These are phyloP conservation scores for Zeus faber DNA, from an alignment of 2,113 vertebrate species.

Conservation along the genomic window DNA sequence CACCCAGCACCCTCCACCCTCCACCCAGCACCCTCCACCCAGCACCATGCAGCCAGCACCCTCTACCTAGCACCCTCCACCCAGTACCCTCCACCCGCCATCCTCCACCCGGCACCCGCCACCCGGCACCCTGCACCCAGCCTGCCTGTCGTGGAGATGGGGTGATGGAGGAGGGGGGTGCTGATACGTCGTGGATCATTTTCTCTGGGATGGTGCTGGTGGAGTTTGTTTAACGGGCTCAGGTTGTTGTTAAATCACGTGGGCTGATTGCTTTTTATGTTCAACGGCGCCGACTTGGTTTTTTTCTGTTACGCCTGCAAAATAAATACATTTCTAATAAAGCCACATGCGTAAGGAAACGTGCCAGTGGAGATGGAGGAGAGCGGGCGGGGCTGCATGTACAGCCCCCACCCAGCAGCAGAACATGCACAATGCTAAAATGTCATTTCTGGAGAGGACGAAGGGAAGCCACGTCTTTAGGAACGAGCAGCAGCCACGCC, in stretches of 20 bases:
- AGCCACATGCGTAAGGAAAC: slow-evolving; percentile 59
- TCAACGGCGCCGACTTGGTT: slow-evolving; percentile 61
- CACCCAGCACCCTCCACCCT: slow-evolving; percentile 3
- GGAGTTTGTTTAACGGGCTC: slow-evolving; percentile 74
- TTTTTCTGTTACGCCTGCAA: slow-evolving; percentile 59
- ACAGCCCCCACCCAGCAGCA: too few relatives aligned
- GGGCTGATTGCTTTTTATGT: slow-evolving; percentile 81
- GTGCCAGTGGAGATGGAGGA: too few relatives aligned
- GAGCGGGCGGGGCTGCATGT: too few relatives aligned
- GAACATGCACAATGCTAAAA: too few relatives aligned
- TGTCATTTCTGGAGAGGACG: too few relatives aligned
- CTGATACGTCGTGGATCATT: slow-evolving; percentile 65
- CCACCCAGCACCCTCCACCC: too few relatives aligned
- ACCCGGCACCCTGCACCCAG: neutral
- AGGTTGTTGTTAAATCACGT: slow-evolving; percentile 76
- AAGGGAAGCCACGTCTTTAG: too few relatives aligned
- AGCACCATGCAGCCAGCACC: too few relatives aligned
- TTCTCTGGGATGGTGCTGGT: slow-evolving; percentile 53
- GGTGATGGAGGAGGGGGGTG: slow-evolving; percentile 46
- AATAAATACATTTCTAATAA: slow-evolving; percentile 73
- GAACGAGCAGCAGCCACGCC: too few relatives aligned
- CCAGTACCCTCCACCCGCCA: slow-evolving; percentile 12
- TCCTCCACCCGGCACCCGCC: slow-evolving; percentile 20
- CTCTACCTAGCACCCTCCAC: too few relatives aligned
- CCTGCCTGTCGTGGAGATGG: neutral